Evolutionary conservation across 2,113 vertebrate species (phyloP), one percentile per base, ranked within the genome.

Genomic region (Euleptes europaea): DNA sequence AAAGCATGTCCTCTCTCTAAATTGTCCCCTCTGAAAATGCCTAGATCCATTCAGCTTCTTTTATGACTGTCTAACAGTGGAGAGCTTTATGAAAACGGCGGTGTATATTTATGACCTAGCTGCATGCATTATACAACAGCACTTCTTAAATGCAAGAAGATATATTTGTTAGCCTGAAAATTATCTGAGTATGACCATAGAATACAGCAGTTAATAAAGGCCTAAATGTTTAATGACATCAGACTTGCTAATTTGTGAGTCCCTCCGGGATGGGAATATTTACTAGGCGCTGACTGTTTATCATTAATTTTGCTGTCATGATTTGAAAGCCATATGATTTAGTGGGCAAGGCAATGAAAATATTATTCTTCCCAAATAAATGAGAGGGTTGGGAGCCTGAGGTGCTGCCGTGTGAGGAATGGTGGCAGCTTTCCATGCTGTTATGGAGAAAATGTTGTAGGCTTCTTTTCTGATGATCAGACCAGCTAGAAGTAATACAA

Each of bases 261-360:
- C 54, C 35, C 23, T 90, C 6, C 0, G 14, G 60, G n/a, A 71
- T 44, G 33, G 78, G 69, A 89, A 26, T 88, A 38, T 81, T 86
- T 89, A 80, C 89, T 82, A 84, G 72, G 60, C 83, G 13, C 70
- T 84, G 80, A n/a, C 31, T 88, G 15, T 71, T 91, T n/a, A 4
- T 84, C 67, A 76, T 84, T 65, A 85, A 87, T 89, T 93, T 88
- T 92, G 31, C n/a, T 63, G 17, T 87, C 73, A 26, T 28, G n/a
- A 75, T 90, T 90, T 86, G 78, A 88, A 93, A 88, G 69, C 66
- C 17, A 40, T 11, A 86, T 38, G 72, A 86, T 88, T 81, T 93
- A 88, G 63, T 85, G 38, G 67, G 15, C 19, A 71, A 40, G 33
- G 69, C n/a, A 40, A 88, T 84, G 28, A 60, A 84, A 90, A 72